Percentiles rank a stretch among this genome's conserved stretches.
Conservation (phyloP, 2,113 vertebrate species). For the Miniopterus natalensis region DNA sequence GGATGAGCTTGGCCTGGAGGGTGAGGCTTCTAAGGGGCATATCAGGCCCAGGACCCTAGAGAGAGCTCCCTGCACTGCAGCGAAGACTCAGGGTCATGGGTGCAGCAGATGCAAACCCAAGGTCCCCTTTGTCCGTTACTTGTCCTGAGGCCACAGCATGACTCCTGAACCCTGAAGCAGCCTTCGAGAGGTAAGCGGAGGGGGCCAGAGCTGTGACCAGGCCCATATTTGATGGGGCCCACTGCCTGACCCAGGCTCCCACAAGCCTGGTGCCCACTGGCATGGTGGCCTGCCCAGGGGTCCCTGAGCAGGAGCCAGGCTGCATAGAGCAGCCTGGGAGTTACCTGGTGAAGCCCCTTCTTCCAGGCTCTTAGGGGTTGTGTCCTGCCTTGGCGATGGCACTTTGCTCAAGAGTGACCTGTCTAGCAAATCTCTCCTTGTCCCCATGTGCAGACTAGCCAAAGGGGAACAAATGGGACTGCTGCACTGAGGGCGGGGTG, state of each 20-base stretch:
- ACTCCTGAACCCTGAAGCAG: not conserved
- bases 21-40: no score
- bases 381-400: not conserved
- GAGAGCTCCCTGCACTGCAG: not conserved
- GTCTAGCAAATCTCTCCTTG: not conserved
- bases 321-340: not conserved
- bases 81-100: not conserved
- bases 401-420: no score
- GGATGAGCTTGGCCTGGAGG: not conserved
- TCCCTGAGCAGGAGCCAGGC: not conserved
- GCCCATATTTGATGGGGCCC: not conserved
- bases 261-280: not conserved
- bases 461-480: accelerated
- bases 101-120: not conserved
- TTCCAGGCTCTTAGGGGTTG: not conserved
- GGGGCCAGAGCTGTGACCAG: not conserved
- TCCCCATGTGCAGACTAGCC: not conserved
- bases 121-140: no score
- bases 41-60: accelerated
- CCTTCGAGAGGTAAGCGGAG: not conserved
- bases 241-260: not conserved
- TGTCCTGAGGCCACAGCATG: not conserved
- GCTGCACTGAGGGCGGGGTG: not conserved
- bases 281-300: not conserved
- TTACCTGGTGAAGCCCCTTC: not conserved